Evolutionary conservation across 2,113 vertebrate genomes (phyloP), one percentile per base, ranked within the genome.

Genomic region (Gila orcuttii): DNA sequence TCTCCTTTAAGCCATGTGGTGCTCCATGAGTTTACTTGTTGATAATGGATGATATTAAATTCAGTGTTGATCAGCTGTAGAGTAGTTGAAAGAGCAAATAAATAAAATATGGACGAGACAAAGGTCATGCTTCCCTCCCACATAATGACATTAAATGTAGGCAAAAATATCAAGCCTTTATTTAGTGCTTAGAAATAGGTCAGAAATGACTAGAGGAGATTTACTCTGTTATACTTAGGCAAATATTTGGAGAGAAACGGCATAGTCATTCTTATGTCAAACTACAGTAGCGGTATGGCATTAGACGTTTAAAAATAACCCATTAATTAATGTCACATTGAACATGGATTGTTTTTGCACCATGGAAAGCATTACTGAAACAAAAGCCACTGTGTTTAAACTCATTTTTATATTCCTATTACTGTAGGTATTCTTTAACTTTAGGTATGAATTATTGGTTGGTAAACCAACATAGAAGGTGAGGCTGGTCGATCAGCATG

Each of bases 111-210:
- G 17, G 25, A 50, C n/a, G 7, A 80, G n/a, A 81, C 23, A 80
- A 64, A 81, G 79, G 79, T 81, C 57, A 66, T 47, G 45, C 62
- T 69, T 52, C 45, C 62, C 79, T 50, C 42, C 62, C n/a, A 52
- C 62, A 69, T 66, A 45, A 81, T 66, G 59, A 66, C 60, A 62
- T 60, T 45, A 81, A 45, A 81, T 82, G 45, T 82, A 52, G 60
- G 80, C 42, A 45, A 36, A 55, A 36, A 31, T 52, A 82, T 69
- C 80, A 68, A 69, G 36, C 59, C 59, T n/a, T 19, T 69, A 69
- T 69, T 69, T 82, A 36, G 64, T 52, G 64, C 28, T n/a, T 4
- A 17, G 28, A 55, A 52, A 82, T 82, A 1, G n/a, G 60, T 68
- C 79, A 81, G 60, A 68, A 64, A 62, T 25, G 23, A 62, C 39